Evolutionary conservation across 1,140 invertebrate species (phyloP).

Genomic region (Megalopta genalis): DNA sequence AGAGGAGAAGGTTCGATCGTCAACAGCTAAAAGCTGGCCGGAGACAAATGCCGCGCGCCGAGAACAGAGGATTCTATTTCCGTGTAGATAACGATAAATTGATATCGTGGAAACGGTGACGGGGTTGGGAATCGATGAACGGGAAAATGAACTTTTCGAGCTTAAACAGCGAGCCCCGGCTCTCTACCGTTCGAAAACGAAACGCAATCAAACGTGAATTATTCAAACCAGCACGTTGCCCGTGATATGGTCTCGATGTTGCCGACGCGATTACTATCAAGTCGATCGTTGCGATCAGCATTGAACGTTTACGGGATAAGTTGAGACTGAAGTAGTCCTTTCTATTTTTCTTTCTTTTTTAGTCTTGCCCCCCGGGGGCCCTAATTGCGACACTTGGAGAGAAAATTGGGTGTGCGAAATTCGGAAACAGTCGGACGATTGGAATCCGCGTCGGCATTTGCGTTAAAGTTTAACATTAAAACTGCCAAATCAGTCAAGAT

Average conservation of each 20-base stretch:
- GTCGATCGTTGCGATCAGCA: background rate
- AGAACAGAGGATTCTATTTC: slow-evolving; percentile 30
- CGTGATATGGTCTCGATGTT: slow-evolving; percentile 10
- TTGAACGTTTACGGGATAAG: background rate
- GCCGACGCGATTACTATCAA: slow-evolving; percentile 22
- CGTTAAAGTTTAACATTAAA: no score
- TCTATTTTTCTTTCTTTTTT: no score
- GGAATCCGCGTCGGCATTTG: no score
- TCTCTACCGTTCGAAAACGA: slow-evolving; percentile 11
- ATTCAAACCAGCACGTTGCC: slow-evolving; percentile 27
- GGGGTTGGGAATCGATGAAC: slow-evolving; percentile 31
- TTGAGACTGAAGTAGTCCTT: no score
- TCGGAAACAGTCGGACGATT: no score
- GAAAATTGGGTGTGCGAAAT: no score
- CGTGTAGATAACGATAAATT: slow-evolving; percentile 35
- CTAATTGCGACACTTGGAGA: no score
- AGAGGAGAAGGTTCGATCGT: background rate
- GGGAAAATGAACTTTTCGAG: slow-evolving; percentile 49
- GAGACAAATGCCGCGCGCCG: background rate
- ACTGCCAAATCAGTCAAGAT: no score
- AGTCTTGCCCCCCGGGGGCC: no score
- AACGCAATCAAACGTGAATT: slow-evolving; percentile 48
- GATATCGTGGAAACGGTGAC: slow-evolving; percentile 16
- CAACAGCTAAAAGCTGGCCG: background rate
- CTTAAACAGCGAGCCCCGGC: slow-evolving; percentile 3